A percentile compares a stretch with the other conserved stretches of the same genome.
phyloP scores from a whole-genome alignment of 2,888 invertebrate genomes.

The Pristionchus exspectatus region DNA sequence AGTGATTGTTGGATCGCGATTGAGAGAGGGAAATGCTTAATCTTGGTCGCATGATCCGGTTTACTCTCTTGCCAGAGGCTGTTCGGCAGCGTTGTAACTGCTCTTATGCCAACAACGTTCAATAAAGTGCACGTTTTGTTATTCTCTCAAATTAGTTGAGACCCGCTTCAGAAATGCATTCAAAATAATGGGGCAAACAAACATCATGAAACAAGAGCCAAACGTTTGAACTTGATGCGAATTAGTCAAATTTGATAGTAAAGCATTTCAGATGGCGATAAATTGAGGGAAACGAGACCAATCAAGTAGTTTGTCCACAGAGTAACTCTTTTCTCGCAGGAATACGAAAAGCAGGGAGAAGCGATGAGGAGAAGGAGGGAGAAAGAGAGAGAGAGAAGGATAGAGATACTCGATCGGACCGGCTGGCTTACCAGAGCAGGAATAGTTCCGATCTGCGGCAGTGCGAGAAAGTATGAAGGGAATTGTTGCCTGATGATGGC shows the following conservation, averaged over 20 bases:
- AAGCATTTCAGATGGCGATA: neutral
- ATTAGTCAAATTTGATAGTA: neutral
- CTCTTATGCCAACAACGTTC: neutral
- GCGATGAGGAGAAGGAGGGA: neutral
- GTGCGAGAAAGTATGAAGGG: neutral
- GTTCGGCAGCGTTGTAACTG: neutral
- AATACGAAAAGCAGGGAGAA: neutral
- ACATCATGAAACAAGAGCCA: neutral
- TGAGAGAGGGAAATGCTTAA: neutral
- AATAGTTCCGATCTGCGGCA: conserved; percentile 27
- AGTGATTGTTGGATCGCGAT: conserved; percentile 7
- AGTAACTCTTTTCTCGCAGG: neutral
- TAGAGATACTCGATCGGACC: conserved; percentile 30
- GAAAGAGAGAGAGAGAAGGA: neutral
- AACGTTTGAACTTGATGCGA: neutral
- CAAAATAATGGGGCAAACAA: neutral
- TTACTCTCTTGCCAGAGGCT: neutral
- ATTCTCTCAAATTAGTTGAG: neutral
- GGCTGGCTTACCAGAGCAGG: conserved; percentile 45
- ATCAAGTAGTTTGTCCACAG: neutral
- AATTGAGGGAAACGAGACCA: neutral
- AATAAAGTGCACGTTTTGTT: too few relatives aligned
- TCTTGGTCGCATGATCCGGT: conserved; percentile 8
- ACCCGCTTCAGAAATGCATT: neutral
- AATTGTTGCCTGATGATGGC: neutral